A percentile compares a stretch with the other conserved stretches of the same genome.
Conservation (phyloP, 2,888 invertebrate species). For the Blastobasis adustella region DNA sequence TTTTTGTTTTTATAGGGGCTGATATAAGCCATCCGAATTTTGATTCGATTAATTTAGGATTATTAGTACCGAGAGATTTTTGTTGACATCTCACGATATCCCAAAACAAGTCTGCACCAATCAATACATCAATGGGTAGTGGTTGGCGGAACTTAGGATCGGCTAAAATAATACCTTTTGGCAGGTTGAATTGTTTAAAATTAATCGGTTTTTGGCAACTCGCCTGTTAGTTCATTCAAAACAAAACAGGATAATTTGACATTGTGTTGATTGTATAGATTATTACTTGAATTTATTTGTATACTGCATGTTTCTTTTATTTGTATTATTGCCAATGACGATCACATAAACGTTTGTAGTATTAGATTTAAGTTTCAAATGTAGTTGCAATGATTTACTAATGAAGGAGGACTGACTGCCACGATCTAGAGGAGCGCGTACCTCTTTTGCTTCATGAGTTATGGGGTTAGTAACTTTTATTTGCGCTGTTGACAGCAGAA, state of each 20-base stretch:
- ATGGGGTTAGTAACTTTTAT: slow-evolving; percentile 12
- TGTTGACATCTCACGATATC: slow-evolving; percentile 5
- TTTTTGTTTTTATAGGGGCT: slow-evolving; percentile 6
- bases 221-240: slow-evolving; percentile 12
- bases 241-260: slow-evolving; percentile 12
- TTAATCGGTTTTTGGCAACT: slow-evolving; percentile 8
- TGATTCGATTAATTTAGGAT: slow-evolving; percentile 9
- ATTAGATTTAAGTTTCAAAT: slow-evolving; percentile 5
- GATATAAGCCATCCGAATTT: slow-evolving; percentile 14
- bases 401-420: slow-evolving; percentile 12
- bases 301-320: slow-evolving; percentile 11
- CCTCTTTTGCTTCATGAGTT: slow-evolving; percentile 4
- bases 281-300: slow-evolving; percentile 11
- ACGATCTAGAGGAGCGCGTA: slow-evolving; percentile 7
- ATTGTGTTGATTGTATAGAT: slow-evolving; percentile 7
- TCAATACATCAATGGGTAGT: slow-evolving; percentile 11
- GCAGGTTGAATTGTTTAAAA: slow-evolving; percentile 3
- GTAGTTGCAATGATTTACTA: slow-evolving; percentile 4
- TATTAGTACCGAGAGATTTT: slow-evolving; percentile 8
- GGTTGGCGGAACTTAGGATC: slow-evolving; percentile 13
- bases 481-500: slow-evolving; percentile 11
- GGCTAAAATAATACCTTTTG: slow-evolving; percentile 8
- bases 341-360: slow-evolving; percentile 9
- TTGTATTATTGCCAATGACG: slow-evolving; percentile 13
- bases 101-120: slow-evolving; percentile 16